Evolutionary conservation across 2,113 vertebrate genomes (phyloP).

Genomic region (Chascanopsetta lugubris): DNA sequence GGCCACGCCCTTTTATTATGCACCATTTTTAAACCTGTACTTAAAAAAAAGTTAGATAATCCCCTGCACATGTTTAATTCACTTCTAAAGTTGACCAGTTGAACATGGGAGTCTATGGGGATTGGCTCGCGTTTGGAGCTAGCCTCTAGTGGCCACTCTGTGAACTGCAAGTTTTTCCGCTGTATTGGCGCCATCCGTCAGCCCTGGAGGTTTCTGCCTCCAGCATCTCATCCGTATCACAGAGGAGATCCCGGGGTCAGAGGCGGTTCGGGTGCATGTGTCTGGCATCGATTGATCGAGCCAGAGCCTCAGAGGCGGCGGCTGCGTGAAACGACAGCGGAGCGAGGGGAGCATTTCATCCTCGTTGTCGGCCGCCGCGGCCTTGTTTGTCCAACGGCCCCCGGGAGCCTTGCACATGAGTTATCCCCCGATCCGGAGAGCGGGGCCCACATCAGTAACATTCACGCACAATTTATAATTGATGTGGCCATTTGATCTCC

Average conservation of each 20-base stretch:
- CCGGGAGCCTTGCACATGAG: slow-evolving; percentile 72
- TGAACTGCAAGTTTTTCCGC: no score
- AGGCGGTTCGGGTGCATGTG: neutral
- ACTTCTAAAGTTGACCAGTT: no score
- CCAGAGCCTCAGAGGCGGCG: slow-evolving; percentile 28
- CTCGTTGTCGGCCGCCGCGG: slow-evolving; percentile 65
- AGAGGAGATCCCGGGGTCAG: neutral
- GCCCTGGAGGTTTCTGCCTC: no score
- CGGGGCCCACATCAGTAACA: slow-evolving; percentile 76
- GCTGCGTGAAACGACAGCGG: slow-evolving; percentile 20
- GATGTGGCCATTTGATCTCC: slow-evolving; percentile 78
- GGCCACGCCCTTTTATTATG: no score
- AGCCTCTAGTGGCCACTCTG: no score
- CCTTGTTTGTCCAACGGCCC: slow-evolving; percentile 76
- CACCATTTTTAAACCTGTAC: no score
- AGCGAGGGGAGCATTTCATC: slow-evolving; percentile 52
- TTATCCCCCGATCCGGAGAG: slow-evolving; percentile 72
- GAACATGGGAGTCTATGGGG: no score
- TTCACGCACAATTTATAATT: slow-evolving; percentile 77
- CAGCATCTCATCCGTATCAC: neutral
- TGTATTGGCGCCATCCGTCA: no score
- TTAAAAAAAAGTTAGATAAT: no score
- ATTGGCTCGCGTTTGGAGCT: no score
- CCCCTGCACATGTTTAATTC: no score
- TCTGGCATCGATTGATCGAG: slow-evolving; percentile 48